phyloP scores from a whole-genome alignment of 2,888 invertebrate genomes.

The Drosophila melanocephala region DNA sequence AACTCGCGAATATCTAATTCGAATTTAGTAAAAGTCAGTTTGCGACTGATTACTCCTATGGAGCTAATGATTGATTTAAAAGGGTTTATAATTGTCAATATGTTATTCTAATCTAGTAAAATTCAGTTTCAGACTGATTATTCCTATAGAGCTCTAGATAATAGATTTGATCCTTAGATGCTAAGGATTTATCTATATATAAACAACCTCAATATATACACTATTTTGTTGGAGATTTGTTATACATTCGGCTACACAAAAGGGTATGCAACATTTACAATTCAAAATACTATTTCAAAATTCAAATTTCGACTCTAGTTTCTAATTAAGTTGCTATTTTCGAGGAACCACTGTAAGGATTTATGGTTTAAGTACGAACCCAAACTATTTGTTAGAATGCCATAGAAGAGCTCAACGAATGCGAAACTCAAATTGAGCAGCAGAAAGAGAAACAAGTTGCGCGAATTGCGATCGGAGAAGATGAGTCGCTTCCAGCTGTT shows the following conservation, averaged over 20 bases:
- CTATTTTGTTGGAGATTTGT: not conserved
- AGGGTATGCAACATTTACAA: not conserved
- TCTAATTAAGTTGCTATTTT: not conserved
- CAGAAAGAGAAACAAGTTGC: slow-evolving; percentile 97
- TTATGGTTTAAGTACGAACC: slow-evolving; percentile 85
- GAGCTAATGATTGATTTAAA: not conserved
- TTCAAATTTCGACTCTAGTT: not conserved
- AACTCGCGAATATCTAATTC: not conserved
- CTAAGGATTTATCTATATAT: not conserved
- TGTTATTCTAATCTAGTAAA: not conserved
- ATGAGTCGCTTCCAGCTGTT: slow-evolving; percentile 93
- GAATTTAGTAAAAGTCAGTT: not conserved
- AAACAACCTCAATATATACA: not conserved
- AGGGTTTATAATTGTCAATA: not conserved
- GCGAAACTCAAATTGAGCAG: slow-evolving; percentile 97
- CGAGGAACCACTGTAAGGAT: not conserved
- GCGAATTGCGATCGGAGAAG: slow-evolving; percentile 96
- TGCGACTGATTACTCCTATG: not conserved
- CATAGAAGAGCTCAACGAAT: slow-evolving; percentile 97
- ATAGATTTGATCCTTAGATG: not conserved
- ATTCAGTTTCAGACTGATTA: not conserved
- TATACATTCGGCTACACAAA: not conserved
- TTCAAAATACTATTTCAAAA: not conserved
- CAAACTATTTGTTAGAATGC: slow-evolving; percentile 95
- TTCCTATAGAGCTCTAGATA: too few relatives aligned